Evolutionary conservation across 2,113 vertebrate species (phyloP).

Genomic region (Oceanites oceanicus): DNA sequence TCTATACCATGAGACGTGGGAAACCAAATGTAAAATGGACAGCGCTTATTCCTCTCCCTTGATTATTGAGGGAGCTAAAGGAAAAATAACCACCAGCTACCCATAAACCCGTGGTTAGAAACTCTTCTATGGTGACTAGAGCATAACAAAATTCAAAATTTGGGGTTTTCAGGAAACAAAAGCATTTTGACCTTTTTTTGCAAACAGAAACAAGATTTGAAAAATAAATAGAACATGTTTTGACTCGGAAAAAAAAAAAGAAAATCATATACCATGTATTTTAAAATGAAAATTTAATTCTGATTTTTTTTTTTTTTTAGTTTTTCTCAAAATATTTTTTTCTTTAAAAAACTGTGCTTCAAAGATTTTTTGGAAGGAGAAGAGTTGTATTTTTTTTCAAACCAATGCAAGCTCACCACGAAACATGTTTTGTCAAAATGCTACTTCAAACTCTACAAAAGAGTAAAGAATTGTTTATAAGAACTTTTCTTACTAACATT

Average conservation of each 20-base stretch:
- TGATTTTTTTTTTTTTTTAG: too few species aligned
- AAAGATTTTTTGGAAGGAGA: neutral
- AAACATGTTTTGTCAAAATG: neutral
- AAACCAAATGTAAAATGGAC: neutral
- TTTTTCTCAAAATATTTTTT: neutral
- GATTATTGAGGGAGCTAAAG: neutral
- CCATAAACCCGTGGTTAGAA: neutral
- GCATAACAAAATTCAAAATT: neutral
- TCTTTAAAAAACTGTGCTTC: neutral
- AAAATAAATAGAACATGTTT: neutral
- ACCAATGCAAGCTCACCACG: accelerated
- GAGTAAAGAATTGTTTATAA: neutral
- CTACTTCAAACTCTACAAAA: neutral
- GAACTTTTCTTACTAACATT: neutral
- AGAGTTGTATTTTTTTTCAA: neutral
- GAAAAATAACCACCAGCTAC: neutral
- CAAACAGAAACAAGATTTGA: neutral
- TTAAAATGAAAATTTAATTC: neutral
- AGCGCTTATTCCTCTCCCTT: neutral
- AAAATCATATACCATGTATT: neutral
- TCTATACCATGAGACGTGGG: neutral
- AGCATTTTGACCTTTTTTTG: neutral
- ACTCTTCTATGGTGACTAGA: neutral
- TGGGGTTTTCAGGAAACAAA: neutral
- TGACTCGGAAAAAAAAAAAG: neutral